Conservation (phyloP, 1,140 invertebrate genomes). For the Trachymyrmex septentrionalis region DNA sequence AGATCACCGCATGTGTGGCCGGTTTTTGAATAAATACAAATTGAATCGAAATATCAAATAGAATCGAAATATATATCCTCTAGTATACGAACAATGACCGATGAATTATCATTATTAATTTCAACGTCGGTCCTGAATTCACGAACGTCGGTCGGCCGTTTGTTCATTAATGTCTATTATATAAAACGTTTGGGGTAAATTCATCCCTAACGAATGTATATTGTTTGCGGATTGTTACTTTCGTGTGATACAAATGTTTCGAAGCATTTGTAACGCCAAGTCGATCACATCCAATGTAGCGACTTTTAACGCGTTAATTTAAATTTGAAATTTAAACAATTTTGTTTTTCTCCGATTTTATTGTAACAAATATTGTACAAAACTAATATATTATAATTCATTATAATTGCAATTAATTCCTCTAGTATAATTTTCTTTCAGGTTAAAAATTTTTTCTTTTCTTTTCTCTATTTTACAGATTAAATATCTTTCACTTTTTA, state of each 20-base stretch:
- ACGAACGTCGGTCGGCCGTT: slow-evolving; percentile 47
- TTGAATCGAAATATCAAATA: slow-evolving; percentile 43
- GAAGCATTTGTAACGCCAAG: too few species aligned
- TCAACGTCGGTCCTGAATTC: slow-evolving; percentile 49
- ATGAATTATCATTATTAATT: slow-evolving; percentile 77
- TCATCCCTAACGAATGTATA: slow-evolving; percentile 81
- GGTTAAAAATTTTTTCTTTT: neutral
- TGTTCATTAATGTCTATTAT: slow-evolving; percentile 82
- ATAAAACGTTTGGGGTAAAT: slow-evolving; percentile 74
- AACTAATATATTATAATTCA: too few species aligned
- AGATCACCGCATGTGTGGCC: neutral
- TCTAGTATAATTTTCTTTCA: neutral
- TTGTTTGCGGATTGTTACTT: slow-evolving; percentile 81
- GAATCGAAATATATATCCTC: slow-evolving; percentile 56
- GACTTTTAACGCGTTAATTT: neutral
- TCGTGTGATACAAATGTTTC: slow-evolving; percentile 11
- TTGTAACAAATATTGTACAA: too few species aligned
- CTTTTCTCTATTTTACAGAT: neutral
- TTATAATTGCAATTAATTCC: neutral
- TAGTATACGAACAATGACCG: slow-evolving; percentile 13
- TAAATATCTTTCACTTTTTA: neutral
- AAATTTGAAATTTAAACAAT: neutral
- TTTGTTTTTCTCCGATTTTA: slow-evolving; percentile 31
- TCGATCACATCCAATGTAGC: slow-evolving; percentile 4
- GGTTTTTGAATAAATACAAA: slow-evolving; percentile 74